phyloP scores from a whole-genome alignment of 2,888 invertebrate species.

The Punctoribates punctum region DNA sequence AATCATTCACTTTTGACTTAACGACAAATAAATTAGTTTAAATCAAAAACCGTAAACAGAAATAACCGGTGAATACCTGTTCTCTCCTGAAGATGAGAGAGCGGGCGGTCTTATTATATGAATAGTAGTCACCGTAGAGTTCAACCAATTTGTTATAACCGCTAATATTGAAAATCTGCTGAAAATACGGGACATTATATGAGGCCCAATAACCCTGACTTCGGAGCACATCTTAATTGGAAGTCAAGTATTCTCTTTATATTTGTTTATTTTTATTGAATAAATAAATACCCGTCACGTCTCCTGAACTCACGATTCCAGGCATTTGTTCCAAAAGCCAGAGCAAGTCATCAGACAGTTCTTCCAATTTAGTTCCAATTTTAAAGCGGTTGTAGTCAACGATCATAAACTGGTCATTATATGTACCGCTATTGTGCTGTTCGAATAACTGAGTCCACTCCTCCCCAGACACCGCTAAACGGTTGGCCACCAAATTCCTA shows the following conservation, averaged over 20 bases:
- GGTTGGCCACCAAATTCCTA: conserved; percentile 75
- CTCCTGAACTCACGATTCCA: conserved; percentile 51
- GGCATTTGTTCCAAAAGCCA: conserved; percentile 73
- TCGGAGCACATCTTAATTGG: conserved; percentile 62
- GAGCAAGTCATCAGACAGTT: conserved; percentile 57
- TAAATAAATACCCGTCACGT: conserved; percentile 28
- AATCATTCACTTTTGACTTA: conserved; percentile 57
- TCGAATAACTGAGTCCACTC: conserved; percentile 70
- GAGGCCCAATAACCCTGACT: conserved; percentile 69
- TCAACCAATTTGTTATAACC: conserved; percentile 61
- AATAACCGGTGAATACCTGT: conserved; percentile 52
- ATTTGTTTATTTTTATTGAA: conserved; percentile 39
- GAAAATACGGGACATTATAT: conserved; percentile 66
- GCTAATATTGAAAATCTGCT: conserved; percentile 62
- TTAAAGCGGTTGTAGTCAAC: conserved; percentile 67
- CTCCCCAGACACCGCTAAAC: conserved; percentile 66
- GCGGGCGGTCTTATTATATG: conserved; percentile 63
- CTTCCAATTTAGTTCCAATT: conserved; percentile 53
- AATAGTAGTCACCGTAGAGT: conserved; percentile 62
- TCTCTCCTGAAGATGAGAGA: conserved; percentile 64
- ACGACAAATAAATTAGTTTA: neutral
- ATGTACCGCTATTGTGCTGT: conserved; percentile 70
- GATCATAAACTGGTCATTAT: conserved; percentile 82
- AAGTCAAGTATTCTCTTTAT: conserved; percentile 27
- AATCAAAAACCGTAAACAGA: neutral